These are phyloP conservation scores for Loxodonta africana DNA, from an alignment of 2,113 vertebrate species.

Conservation along the genomic window DNA sequence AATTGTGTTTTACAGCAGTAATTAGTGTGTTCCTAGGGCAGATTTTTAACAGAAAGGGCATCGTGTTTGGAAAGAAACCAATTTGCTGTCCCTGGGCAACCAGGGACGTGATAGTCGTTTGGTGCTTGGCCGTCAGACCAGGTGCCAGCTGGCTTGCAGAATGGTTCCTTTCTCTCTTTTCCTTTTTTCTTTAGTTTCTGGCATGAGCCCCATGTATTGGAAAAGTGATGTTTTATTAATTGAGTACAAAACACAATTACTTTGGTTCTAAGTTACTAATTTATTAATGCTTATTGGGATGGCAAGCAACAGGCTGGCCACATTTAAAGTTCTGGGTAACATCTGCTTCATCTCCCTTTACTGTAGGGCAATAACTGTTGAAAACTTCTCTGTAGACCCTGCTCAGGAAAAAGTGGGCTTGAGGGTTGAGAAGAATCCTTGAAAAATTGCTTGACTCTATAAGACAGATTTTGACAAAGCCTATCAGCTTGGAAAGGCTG, in stretches of 20 bases:
- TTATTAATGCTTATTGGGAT: conserved; percentile 47
- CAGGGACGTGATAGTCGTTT: conserved; percentile 67
- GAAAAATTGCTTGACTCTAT: not conserved
- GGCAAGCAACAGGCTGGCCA: not conserved
- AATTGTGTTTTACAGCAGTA: conserved; percentile 77
- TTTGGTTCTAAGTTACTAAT: not conserved
- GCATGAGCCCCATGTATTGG: conserved; percentile 36
- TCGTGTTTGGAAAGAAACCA: conserved; percentile 73
- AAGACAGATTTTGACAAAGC: not conserved
- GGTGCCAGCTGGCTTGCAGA: conserved; percentile 58
- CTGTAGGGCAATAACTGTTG: not conserved
- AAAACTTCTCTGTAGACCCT: not conserved
- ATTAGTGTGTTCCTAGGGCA: conserved; percentile 80
- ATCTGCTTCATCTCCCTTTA: not conserved
- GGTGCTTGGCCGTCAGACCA: conserved; percentile 65
- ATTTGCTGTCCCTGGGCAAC: conserved; percentile 77
- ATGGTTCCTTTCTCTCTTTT: conserved; percentile 38
- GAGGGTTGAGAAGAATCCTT: not conserved
- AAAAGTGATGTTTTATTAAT: conserved; percentile 57
- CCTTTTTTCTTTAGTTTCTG: not conserved
- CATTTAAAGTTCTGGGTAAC: not conserved
- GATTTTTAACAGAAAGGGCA: conserved; percentile 73
- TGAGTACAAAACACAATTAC: not conserved
- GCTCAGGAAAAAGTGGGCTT: not conserved
- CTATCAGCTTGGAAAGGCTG: not conserved